Percentiles rank a stretch among this genome's conserved stretches.
These are phyloP conservation scores for Genyomyrus donnyi DNA, from an alignment of 2,113 vertebrate genomes.

Conservation along the genomic window DNA sequence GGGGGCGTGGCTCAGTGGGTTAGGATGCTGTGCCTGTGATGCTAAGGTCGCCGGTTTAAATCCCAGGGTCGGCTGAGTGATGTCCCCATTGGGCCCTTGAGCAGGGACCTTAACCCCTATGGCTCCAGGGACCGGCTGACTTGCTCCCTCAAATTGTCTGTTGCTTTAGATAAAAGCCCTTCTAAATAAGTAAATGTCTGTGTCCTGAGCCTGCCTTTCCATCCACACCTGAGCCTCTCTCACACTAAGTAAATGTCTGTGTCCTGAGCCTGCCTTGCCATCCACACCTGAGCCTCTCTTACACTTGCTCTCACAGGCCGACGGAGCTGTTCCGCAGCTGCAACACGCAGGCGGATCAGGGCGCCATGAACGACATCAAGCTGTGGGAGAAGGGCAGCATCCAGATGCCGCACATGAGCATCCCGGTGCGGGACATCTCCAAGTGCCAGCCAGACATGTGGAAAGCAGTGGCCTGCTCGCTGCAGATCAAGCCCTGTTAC, in stretches of 20 bases:
- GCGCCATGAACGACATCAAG: constrained; percentile 94
- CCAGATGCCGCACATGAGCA: constrained; percentile 97
- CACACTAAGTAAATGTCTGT: not conserved
- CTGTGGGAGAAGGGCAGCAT: constrained; percentile 96
- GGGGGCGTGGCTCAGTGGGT: too few relatives aligned
- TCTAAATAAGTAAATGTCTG: not conserved
- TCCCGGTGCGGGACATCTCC: constrained; percentile 90
- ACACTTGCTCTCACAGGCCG: constrained; percentile 63
- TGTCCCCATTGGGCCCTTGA: not conserved
- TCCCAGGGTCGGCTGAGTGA: not conserved
- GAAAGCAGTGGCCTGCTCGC: constrained; percentile 90
- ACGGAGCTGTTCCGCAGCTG: constrained; percentile 97
- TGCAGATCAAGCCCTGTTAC: constrained; percentile 96
- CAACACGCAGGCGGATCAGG: constrained; percentile 91
- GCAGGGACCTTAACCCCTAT: not conserved
- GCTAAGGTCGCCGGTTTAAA: not conserved
- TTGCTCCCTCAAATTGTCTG: not conserved
- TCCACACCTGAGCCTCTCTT: not conserved
- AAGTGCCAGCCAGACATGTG: constrained; percentile 92
- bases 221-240: not conserved
- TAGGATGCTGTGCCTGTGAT: not conserved
- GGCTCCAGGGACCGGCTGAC: not conserved
- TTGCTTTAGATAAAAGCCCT: not conserved
- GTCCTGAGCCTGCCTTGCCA: not conserved
- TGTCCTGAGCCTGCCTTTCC: not conserved